phyloP scores from a whole-genome alignment of 2,888 invertebrate genomes.

The Tinea pellionella region DNA sequence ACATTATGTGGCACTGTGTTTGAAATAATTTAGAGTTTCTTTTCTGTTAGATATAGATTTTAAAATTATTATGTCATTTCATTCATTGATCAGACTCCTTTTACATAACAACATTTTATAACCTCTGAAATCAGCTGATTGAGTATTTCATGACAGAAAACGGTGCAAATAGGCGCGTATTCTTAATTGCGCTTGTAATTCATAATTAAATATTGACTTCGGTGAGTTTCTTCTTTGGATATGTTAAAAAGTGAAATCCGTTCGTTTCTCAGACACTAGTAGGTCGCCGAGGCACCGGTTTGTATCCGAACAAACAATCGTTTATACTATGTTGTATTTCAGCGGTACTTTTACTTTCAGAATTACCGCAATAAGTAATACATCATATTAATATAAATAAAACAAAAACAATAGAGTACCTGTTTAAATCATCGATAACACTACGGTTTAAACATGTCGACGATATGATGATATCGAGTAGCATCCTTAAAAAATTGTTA shows the following conservation, averaged over 20 bases:
- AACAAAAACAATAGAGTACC: no score
- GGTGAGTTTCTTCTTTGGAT: conserved; percentile 33
- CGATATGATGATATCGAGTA: no score
- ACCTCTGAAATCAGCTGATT: conserved; percentile 40
- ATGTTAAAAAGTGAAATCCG: conserved; percentile 60
- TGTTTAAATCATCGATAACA: no score
- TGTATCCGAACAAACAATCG: conserved; percentile 30
- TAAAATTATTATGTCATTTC: conserved; percentile 19
- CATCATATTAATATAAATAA: no score
- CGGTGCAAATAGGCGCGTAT: background rate
- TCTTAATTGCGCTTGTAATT: background rate
- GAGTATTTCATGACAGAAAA: conserved; percentile 21
- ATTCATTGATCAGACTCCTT: conserved; percentile 21
- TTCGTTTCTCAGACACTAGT: conserved; percentile 44
- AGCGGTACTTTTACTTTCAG: conserved; percentile 58
- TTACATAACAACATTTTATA: conserved; percentile 46
- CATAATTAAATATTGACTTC: conserved; percentile 16
- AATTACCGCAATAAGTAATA: background rate
- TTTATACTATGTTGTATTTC: conserved; percentile 48
- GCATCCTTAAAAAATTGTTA: no score
- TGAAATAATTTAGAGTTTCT: conserved; percentile 12
- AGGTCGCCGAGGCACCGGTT: conserved; percentile 53
- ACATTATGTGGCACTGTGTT: background rate
- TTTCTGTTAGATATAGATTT: conserved; percentile 14
- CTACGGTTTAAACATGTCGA: no score